Evolutionary conservation across 2,888 invertebrate species (phyloP).

Genomic region (Eupithecia tripunctaria): DNA sequence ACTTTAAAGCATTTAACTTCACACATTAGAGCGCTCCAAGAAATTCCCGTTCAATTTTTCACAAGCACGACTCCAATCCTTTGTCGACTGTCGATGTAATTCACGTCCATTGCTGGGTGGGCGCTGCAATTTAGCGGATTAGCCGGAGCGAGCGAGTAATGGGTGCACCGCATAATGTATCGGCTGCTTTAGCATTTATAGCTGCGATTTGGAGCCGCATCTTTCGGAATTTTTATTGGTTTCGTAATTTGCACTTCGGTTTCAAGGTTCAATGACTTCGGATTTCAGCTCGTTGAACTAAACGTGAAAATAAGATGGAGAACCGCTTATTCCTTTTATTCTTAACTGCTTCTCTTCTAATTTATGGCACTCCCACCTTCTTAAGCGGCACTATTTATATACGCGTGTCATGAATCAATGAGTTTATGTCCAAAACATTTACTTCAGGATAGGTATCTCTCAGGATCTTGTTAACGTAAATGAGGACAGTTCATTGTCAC

Average conservation of each 20-base stretch:
- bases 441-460: background rate
- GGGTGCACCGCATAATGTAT: constrained; percentile 42
- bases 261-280: constrained; percentile 6
- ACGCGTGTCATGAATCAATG: background rate
- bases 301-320: background rate
- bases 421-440: background rate
- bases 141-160: constrained; percentile 42
- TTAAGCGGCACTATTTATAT: background rate
- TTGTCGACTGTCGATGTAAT: constrained; percentile 44
- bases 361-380: background rate
- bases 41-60: constrained; percentile 45
- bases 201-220: constrained; percentile 35
- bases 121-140: constrained; percentile 44
- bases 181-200: constrained; percentile 43
- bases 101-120: constrained; percentile 45
- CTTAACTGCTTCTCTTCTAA: background rate
- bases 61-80: constrained; percentile 40
- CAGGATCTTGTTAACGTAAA: background rate
- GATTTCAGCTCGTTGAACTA: background rate
- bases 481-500: background rate
- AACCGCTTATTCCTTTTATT: background rate
- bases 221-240: constrained; percentile 35
- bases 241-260: constrained; percentile 20
- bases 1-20: constrained; percentile 38
- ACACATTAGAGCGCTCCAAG: constrained; percentile 41